Evolutionary conservation across 2,888 invertebrate species (phyloP), one percentile per base, ranked within the genome.

Genomic region (Acleris holmiana): DNA sequence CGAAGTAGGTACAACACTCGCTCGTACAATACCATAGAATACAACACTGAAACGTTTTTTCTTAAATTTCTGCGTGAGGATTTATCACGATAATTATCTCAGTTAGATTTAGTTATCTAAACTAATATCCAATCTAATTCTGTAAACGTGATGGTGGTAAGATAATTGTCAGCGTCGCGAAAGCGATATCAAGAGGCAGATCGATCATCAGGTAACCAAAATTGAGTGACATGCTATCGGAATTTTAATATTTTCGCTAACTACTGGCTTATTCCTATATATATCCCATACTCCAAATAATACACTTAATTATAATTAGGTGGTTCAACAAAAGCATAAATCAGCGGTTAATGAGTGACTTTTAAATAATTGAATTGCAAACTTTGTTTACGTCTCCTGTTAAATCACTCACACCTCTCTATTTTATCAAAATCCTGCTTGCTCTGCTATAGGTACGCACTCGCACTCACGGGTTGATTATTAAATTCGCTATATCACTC

Each of bases 121-220:
- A 40, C 10, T 1, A 19, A 1, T 18, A 1, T 53, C 10, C 3
- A 53, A 35, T 35, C 10, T 7, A 2, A 18, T 51, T 35, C 6
- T 53, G 5, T 13, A 19, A n/a, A 5, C n/a, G 49, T 4, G 10
- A 40, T 21, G 15, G 53, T 40, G 40, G 19, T n/a, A 6, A 19
- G 35, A 40, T n/a, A 7, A 40, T 19, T 53, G 19, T 15, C 19
- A 40, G 19, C 40, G 19, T 53, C 15, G 47, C 18, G 18, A 21
- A 21, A 19, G 21, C 19, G 18, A 53, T 53, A 40, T 40, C 53
- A 19, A 40, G 15, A 29, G 35, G 35, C 17, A 5, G 29, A 44
- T 23, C 35, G 35, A 35, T 51, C 29, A 51, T 35, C 13, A 58
- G 51, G 51, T 63, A 58, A 63, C 63, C 63, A 58, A 40, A 58